Conservation (phyloP, 2,888 invertebrate genomes). For the Drosophila atripex region DNA sequence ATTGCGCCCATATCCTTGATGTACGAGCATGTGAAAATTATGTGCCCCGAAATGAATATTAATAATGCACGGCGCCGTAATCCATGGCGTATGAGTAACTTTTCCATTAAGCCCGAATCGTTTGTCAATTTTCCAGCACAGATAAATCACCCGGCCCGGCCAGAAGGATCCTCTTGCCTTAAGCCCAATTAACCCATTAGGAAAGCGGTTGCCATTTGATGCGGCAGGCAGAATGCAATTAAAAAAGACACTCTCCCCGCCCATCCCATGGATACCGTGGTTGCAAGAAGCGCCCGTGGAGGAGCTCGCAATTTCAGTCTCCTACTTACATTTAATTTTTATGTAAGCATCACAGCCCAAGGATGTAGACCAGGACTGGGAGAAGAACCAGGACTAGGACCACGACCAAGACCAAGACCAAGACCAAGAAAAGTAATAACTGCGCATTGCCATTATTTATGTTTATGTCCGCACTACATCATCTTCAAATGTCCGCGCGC, state of each 20-base stretch:
- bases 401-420: constrained; percentile 15
- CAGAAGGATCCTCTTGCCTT: constrained; percentile 50
- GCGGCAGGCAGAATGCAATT: constrained; percentile 73
- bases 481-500: constrained; percentile 71
- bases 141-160: constrained; percentile 56
- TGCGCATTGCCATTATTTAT: constrained; percentile 79
- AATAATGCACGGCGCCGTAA: constrained; percentile 55
- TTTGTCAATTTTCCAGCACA: constrained; percentile 63
- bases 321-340: constrained; percentile 68
- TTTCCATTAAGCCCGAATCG: constrained; percentile 66
- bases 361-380: constrained; percentile 44
- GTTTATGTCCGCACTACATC: constrained; percentile 79
- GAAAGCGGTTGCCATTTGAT: constrained; percentile 58
- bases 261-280: constrained; percentile 8
- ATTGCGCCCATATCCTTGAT: constrained; percentile 43
- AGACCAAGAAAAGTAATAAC: constrained; percentile 71
- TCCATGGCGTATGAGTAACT: constrained; percentile 55
- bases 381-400: constrained; percentile 24
- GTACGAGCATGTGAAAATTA: constrained; percentile 50
- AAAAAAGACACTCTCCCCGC: constrained; percentile 37
- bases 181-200: constrained; percentile 75
- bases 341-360: constrained; percentile 58
- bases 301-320: constrained; percentile 24
- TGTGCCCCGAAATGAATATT: constrained; percentile 67
- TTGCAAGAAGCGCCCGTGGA: not conserved